Percentiles rank a stretch among this genome's conserved stretches.
These are phyloP conservation scores for Channa maculata DNA, from an alignment of 2,113 vertebrate species.

Conservation along the genomic window DNA sequence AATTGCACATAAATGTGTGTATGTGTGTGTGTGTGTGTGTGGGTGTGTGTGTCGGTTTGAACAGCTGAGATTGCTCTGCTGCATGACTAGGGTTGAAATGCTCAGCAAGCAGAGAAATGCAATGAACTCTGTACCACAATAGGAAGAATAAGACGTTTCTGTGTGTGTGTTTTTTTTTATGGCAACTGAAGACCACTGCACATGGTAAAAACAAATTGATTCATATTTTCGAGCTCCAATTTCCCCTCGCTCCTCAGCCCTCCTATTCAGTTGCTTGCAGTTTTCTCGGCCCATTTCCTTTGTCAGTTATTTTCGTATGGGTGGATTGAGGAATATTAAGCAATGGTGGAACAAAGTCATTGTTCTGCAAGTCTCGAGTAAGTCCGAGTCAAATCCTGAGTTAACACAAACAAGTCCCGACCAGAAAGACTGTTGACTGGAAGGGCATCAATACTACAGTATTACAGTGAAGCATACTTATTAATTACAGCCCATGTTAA, in stretches of 20 bases:
- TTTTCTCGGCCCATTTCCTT: neutral
- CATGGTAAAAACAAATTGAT: neutral
- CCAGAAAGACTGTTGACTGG: too few species aligned
- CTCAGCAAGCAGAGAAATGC: constrained; percentile 47
- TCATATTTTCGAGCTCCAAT: neutral
- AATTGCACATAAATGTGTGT: constrained; percentile 33
- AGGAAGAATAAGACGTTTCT: constrained; percentile 5
- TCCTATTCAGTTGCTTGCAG: neutral
- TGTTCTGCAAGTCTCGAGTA: too few species aligned
- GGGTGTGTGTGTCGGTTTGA: constrained; percentile 17
- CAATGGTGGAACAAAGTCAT: too few species aligned
- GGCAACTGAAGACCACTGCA: neutral
- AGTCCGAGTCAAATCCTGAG: too few species aligned
- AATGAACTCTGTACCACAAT: constrained; percentile 16
- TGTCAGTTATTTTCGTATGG: too few species aligned
- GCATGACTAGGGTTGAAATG: constrained; percentile 48
- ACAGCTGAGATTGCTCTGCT: constrained; percentile 63
- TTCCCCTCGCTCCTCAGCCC: neutral
- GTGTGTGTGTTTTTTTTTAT: neutral
- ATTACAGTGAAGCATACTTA: too few species aligned
- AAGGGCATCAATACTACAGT: too few species aligned
- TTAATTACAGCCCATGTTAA: too few species aligned
- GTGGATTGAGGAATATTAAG: too few species aligned
- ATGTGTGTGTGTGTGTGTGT: constrained; percentile 38
- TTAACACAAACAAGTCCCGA: too few species aligned